A percentile compares a stretch with the other conserved stretches of the same genome.
phyloP scores from a whole-genome alignment of 2,888 invertebrate species.

The Plagodis pulveraria region DNA sequence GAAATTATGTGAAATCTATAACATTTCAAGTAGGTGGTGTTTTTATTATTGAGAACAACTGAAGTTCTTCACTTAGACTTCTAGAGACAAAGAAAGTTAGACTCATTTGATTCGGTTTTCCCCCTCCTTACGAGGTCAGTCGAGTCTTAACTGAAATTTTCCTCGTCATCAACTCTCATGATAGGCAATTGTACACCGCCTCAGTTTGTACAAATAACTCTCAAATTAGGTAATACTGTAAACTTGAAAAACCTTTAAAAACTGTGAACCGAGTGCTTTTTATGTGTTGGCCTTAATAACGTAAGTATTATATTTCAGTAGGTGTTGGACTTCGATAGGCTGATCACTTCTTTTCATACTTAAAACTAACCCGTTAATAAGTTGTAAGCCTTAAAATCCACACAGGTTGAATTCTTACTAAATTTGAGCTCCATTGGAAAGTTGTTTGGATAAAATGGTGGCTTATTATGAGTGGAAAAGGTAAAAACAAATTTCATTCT shows the following conservation, averaged over 20 bases:
- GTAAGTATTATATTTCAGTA: no score
- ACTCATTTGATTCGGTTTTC: slow-evolving; percentile 28
- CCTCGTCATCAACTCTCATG: slow-evolving; percentile 48
- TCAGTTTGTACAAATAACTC: no score
- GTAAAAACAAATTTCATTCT: slow-evolving; percentile 79
- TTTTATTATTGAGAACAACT: no score
- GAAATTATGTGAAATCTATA: no score
- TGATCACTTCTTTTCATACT: slow-evolving; percentile 45
- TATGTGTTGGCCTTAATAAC: no score
- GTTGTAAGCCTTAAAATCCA: slow-evolving; percentile 69
- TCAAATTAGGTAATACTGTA: no score
- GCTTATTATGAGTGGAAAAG: slow-evolving; percentile 82
- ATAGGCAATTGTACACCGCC: no score
- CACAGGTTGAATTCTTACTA: slow-evolving; percentile 79
- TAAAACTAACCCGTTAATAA: slow-evolving; percentile 52
- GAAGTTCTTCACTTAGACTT: slow-evolving; percentile 23
- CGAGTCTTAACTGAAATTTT: slow-evolving; percentile 52
- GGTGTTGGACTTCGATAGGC: slow-evolving; percentile 6
- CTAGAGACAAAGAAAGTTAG: slow-evolving; percentile 60
- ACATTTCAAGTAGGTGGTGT: no score
- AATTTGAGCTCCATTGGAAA: slow-evolving; percentile 69
- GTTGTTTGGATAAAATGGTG: slow-evolving; percentile 79
- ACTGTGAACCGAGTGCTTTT: no score
- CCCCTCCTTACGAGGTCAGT: slow-evolving; percentile 49
- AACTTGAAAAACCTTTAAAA: no score